Evolutionary conservation across 2,888 invertebrate species (phyloP), one percentile per base, ranked within the genome.

Genomic region (Gymnocheta viridis): DNA sequence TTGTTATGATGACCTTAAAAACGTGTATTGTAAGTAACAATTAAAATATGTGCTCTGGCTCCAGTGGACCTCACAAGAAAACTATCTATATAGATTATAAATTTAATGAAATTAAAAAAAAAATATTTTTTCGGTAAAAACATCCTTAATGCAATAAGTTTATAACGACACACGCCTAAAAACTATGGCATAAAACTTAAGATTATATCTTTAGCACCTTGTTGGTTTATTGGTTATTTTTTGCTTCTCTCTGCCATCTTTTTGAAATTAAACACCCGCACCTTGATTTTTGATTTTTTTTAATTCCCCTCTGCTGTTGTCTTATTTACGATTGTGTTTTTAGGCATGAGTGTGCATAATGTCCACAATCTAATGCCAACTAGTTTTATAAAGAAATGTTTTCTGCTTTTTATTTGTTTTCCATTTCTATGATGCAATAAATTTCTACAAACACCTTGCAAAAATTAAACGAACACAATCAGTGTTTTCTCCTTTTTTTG

Each of bases 401-500:
- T 54, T 9, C n/a, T 38, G 14, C 32, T 49, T 67, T 10, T 64
- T 78, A 35, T 32, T 17, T 58, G 29, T 54, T 41, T 51, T 38
- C 60, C 7, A 41, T 17, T 62, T 38, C 72, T 56, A 51, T 73
- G 51, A 77, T 81, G 83, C 80, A 81, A 84, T 81, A 81, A 84
- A 84, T 84, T 81, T 77, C 62, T 6, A 27, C 22, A 72, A 73
- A 67, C 83, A 84, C 83, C 83, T 81, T 84, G 81, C 83, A 73
- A 77, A 81, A 81, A 67, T 22, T 27, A 41, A 49, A n/a, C 12
- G 7, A 7, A n/a, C 12, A 5, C 35, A 44, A 47, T 70, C 44
- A 58, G 10, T 58, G 66, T 49, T 73, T 74, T 62, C 6, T 44
- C n/a, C 35, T 49, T 60, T 41, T 81, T 73, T 51, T 12, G 19